A percentile compares a stretch with the other conserved stretches of the same genome.
phyloP scores from a whole-genome alignment of 2,888 invertebrate genomes.

The Capitulum mitella region DNA sequence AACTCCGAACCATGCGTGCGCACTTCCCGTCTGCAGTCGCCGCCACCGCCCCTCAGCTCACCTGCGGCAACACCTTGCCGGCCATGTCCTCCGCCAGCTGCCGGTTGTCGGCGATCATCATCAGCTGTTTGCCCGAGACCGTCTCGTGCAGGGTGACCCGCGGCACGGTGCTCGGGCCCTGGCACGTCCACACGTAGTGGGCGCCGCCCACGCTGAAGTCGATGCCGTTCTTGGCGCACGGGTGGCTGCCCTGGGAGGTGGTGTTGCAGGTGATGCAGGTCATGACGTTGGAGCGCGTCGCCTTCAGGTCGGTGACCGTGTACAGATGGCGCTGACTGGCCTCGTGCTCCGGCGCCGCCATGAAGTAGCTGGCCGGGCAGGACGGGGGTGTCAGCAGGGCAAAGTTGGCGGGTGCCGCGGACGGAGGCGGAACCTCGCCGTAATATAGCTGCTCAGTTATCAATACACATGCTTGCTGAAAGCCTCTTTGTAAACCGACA shows the following conservation, averaged over 20 bases:
- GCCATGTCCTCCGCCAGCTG: slow-evolving; percentile 33
- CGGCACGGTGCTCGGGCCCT: slow-evolving; percentile 57
- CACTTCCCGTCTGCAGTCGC: not conserved
- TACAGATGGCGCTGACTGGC: slow-evolving; percentile 75
- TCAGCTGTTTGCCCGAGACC: slow-evolving; percentile 31
- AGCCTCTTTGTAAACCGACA: too few relatives aligned
- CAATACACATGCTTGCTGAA: too few relatives aligned
- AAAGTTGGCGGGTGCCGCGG: too few relatives aligned
- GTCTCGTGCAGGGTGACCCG: slow-evolving; percentile 35
- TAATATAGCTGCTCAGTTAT: too few relatives aligned
- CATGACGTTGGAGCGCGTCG: slow-evolving; percentile 42
- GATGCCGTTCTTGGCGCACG: slow-evolving; percentile 61
- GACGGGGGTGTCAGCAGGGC: not conserved
- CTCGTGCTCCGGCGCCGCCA: slow-evolving; percentile 66
- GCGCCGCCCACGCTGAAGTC: slow-evolving; percentile 59
- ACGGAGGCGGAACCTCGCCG: too few relatives aligned
- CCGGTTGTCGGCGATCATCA: slow-evolving; percentile 37
- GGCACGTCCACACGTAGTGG: slow-evolving; percentile 66
- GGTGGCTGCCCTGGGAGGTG: slow-evolving; percentile 39
- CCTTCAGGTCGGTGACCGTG: slow-evolving; percentile 52
- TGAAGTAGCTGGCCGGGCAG: slow-evolving; percentile 63
- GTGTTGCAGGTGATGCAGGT: slow-evolving; percentile 66
- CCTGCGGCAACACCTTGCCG: slow-evolving; percentile 34
- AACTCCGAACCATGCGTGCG: not conserved
- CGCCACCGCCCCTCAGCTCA: not conserved